Conservation (phyloP, 2,113 vertebrate species). For the Neotoma lepida region DNA sequence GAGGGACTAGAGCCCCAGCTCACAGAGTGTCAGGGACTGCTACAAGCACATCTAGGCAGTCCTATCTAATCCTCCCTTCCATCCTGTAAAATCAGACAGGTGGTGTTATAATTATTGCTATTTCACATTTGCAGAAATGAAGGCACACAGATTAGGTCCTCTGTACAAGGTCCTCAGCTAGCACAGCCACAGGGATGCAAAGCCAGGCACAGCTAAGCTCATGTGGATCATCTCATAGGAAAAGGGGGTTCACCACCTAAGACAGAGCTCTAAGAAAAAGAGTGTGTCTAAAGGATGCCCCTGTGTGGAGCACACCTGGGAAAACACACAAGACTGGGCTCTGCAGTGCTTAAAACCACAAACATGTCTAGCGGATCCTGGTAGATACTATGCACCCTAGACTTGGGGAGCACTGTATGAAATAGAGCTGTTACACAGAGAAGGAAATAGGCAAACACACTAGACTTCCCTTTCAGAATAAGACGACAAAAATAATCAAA, state of each 20-base stretch:
- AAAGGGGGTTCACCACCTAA: neutral
- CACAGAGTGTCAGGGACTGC: neutral
- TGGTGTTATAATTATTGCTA: neutral
- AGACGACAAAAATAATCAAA: conserved; percentile 7
- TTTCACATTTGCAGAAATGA: neutral
- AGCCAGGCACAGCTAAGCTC: neutral
- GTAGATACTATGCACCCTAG: neutral
- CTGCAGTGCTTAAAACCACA: neutral
- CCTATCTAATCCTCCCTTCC: neutral
- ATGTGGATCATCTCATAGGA: neutral
- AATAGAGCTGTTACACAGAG: neutral
- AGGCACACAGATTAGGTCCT: neutral
- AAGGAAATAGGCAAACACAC: neutral
- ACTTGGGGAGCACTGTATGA: neutral
- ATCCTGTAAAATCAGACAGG: neutral
- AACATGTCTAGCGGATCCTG: neutral
- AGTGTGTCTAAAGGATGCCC: neutral
- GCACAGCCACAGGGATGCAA: neutral
- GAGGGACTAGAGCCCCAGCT: neutral
- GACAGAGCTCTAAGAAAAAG: neutral
- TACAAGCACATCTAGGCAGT: neutral
- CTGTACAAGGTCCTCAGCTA: neutral
- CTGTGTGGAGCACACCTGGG: fast-evolving
- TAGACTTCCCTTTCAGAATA: conserved; percentile 17
- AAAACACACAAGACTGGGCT: neutral